Conservation (phyloP, 2,888 invertebrate species). For the Galeruca laticollis region DNA sequence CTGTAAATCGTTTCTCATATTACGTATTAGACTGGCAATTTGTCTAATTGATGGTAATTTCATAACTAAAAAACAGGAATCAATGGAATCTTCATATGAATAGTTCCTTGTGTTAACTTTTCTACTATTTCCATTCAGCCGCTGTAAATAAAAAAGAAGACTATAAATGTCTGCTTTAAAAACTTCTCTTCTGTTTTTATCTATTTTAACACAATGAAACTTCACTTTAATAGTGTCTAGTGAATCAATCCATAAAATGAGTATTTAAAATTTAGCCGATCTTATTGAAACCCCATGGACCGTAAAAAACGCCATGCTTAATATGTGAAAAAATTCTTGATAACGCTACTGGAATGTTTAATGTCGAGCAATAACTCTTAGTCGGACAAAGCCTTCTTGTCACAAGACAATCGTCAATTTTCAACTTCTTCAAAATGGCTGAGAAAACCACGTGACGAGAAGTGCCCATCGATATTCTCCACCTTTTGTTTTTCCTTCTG, state of each 20-base stretch:
- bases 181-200: neutral
- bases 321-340: slow-evolving; percentile 15
- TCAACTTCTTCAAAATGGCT: slow-evolving; percentile 57
- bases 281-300: neutral
- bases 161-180: too few relatives aligned
- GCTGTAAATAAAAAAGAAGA: too few relatives aligned
- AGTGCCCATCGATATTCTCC: slow-evolving; percentile 50
- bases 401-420: slow-evolving; percentile 46
- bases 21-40: too few relatives aligned
- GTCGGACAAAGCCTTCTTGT: slow-evolving; percentile 39
- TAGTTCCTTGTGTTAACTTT: too few relatives aligned
- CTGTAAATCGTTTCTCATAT: too few relatives aligned
- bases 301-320: neutral
- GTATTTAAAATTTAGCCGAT: neutral
- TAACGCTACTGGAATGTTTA: slow-evolving; percentile 15
- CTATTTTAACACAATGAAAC: neutral
- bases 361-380: slow-evolving; percentile 34
- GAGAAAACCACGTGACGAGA: slow-evolving; percentile 49
- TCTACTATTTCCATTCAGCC: too few relatives aligned
- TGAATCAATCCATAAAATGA: too few relatives aligned
- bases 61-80: too few relatives aligned
- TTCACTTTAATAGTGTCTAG: neutral
- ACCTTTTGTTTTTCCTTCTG: slow-evolving; percentile 43
- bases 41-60: too few relatives aligned
- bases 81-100: too few relatives aligned